Evolutionary conservation across 2,113 vertebrate species (phyloP), one percentile per base, ranked within the genome.

Genomic region (Crypturellus undulatus): DNA sequence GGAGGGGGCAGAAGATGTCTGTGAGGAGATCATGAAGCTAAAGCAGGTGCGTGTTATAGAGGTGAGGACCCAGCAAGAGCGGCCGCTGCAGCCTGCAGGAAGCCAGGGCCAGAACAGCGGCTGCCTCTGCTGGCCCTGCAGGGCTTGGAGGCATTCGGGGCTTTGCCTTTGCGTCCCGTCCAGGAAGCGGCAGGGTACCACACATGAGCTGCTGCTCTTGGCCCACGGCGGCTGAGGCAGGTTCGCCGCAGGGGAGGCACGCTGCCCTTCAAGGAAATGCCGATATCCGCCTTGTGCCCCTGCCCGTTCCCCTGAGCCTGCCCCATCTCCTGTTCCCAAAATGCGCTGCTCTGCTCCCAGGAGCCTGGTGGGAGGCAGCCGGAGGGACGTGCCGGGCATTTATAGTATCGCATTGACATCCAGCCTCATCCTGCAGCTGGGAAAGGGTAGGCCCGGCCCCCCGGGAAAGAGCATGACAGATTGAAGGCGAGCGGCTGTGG

Each of bases 321-420:
- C 49, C 79, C 87, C 56, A 49, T 94, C 84, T 73, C 93, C 87
- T 49, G 51, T 73, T 93, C 83, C 64, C 81, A 58, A 90, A 91
- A 68, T 62, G 69, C 25, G 3, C 93, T 87, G 73, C 69, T 81
- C 25, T 20, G 70, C 78, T 96, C 87, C 83, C 86, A 43, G 67
- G 90, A 40, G 93, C 42, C 40, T 0, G 4, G 79, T 68, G 92
- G 78, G 87, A 91, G 90, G 72, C 2, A 0, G 52, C 4, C 1
- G 0, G 3, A 79, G 76, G 34, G 90, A 65, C 65, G n/a, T 2
- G 10, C 26, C 0, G 4, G 32, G 65, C 89, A 85, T 92, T 89
- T 95, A 91, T 89, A 95, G 91, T 71, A 91, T 56, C 7, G 1
- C 54, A 17, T 12, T 56, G 54, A 56, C 81, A 63, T 94, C 89